Base-by-base conservation (phyloP, 2,888 invertebrate genomes). In the Mechanitis messenoides region DNA sequence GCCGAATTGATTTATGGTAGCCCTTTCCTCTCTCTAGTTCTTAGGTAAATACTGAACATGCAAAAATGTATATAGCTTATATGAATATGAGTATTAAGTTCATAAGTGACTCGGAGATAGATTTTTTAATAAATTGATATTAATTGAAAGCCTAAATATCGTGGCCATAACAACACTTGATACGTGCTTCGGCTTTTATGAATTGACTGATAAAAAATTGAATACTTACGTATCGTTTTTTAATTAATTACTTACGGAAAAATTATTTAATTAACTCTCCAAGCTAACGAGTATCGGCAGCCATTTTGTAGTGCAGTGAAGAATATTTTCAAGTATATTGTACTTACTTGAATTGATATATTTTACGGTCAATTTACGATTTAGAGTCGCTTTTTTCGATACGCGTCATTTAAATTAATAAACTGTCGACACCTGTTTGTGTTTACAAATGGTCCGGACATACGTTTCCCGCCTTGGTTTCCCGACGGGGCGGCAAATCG, bases 361-460 rank as follows among this genome's bases (percentile, higher is more conserved):
- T 31, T 31, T 31, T 11, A 50, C 31, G 50, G 46, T 50, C 57
- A 57, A 55, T 58, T 55, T 60, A 58, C 33, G 46, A 59, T 55
- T 59, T 45, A 47, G 58, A 60, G 53, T 50, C 62, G 53, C 50
- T 65, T 11, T 45, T 47, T 58, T 58, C 54, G 55, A 53, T 54
- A 64, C 46, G 76, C 74, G 72, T 76, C 79, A 84, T 88, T 84
- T 83, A 81, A 87, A 87, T 85, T 83, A 87, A 87, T 86, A 84
- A 82, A 84, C 81, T 80, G 87, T 85, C 87, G 81, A 79, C 78
- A 79, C 83, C 83, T 81, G 86, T 87, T 85, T 85, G 82, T 84
- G 84, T 83, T 79, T 83, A 84, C 84, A 87, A 87, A 87, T 85
- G 85, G 82, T 83, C 85, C 84, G 87, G 84, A 87, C 88, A 86